Base-by-base conservation (phyloP, 2,113 vertebrate species). In the Hippocampus comes region DNA sequence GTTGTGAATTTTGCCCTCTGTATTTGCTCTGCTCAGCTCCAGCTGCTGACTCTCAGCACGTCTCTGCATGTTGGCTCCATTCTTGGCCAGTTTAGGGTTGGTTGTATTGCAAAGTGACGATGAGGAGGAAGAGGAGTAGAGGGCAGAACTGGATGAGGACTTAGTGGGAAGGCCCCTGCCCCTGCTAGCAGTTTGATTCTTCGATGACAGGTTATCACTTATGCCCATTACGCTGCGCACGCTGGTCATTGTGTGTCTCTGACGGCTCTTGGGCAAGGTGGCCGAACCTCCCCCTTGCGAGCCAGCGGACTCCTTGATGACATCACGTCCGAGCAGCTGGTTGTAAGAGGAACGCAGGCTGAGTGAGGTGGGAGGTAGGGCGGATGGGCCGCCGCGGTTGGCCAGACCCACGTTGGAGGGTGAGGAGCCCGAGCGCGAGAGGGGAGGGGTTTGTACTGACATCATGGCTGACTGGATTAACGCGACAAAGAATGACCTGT, bases 61-160 rank as follows among this genome's bases (percentile, higher is more conserved):
- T 43, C 96, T 92, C 75, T 98, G 96, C 89, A 98, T 94, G 91
- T 99, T 99, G 88, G 97, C 96, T 2, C 97, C 97, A 38, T 99
- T 99, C 87, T 99, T 99, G 48, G 95, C 96, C 82, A 99, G 91
- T 84, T 99, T 99, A 15, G 95, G 94, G 78, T 99, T 99, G 83
- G 95, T 91, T 12, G 94, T 57, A 3, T 95, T 90, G 41, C 86
- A 91, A 14, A 87, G 75, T 0, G 86, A 84, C 17, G 87, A 48
- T 5, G 69, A 77, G 18, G 88, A 85, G 14, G 86, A 86, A 5
- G 89, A 90, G 23, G 89, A 88, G 81, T 86, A 90, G 34, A 92
- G 89, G 25, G 92, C 89, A 0, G 92, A 92, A 17, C 91, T 90
- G 60, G 93, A 81, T 48, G 89, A 96, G 20, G 92, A 93, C 81